A percentile compares a stretch with the other conserved stretches of the same genome.
Evolutionary conservation across 1,140 invertebrate genomes (phyloP).

Genomic region (Palaemon carinicauda): DNA sequence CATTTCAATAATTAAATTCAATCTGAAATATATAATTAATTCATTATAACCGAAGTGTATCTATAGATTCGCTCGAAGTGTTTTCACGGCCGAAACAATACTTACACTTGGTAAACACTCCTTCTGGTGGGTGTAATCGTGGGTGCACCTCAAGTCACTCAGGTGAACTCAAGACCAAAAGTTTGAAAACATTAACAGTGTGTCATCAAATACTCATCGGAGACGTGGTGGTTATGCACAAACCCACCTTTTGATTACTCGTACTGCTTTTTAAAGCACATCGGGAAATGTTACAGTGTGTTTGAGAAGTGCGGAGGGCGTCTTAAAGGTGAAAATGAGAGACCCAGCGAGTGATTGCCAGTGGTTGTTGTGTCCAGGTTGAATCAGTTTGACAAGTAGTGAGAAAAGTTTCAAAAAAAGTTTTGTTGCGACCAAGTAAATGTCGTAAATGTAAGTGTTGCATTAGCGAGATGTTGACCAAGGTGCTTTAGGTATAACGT

Average conservation of each 20-base stretch:
- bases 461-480: neutral
- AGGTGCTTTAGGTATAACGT: no score
- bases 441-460: neutral
- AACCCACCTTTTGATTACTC: neutral
- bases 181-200: constrained; percentile 57
- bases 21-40: no score
- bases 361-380: constrained; percentile 35
- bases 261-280: neutral
- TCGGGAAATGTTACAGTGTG: constrained; percentile 7
- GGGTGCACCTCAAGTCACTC: constrained; percentile 10
- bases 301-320: neutral
- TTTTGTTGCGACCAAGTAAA: constrained; percentile 41
- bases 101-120: no score
- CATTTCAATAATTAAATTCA: no score
- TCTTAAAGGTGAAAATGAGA: neutral
- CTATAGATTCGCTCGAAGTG: no score
- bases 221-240: neutral
- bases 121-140: no score
- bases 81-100: no score
- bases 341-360: constrained; percentile 35
- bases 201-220: constrained; percentile 31
- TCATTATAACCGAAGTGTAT: no score
- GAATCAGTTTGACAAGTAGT: neutral
- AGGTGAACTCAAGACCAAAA: constrained; percentile 54
- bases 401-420: no score